Percentiles rank a stretch among this genome's conserved stretches.
phyloP scores from a whole-genome alignment of 2,113 vertebrate species.

The Heterochromis multidens region DNA sequence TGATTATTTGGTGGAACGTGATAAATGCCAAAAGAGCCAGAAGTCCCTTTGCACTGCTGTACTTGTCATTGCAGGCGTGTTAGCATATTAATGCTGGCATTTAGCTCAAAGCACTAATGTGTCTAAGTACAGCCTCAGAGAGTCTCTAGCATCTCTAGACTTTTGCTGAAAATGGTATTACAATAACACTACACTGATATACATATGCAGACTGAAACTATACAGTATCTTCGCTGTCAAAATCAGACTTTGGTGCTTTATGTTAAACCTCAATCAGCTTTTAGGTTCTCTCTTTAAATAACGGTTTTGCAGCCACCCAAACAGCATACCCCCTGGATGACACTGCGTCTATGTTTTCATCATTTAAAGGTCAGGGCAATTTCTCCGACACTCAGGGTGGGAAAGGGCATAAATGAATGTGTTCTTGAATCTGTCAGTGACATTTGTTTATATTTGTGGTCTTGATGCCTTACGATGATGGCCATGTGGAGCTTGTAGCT shows the following conservation, averaged over 20 bases:
- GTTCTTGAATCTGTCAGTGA: not conserved
- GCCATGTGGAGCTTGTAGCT: constrained; percentile 12
- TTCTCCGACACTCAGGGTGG: not conserved
- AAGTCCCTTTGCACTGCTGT: not conserved
- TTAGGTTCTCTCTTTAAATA: not conserved
- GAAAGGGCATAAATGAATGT: not conserved
- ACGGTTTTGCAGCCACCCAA: not conserved
- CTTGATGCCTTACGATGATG: constrained; percentile 35
- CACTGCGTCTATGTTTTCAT: not conserved
- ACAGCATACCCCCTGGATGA: not conserved
- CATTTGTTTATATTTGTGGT: constrained; percentile 42
- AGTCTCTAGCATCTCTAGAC: not conserved
- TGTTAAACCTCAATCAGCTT: not conserved
- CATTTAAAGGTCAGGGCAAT: constrained; percentile 24
- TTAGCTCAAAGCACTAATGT: not conserved
- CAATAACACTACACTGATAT: not conserved
- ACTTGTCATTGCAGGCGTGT: not conserved
- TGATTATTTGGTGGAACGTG: not conserved
- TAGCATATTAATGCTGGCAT: not conserved
- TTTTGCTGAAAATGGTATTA: not conserved
- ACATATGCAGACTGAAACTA: not conserved
- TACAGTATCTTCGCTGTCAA: not conserved
- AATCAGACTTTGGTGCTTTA: not conserved
- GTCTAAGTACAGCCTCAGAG: not conserved
- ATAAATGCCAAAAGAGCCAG: not conserved